Base-by-base conservation (phyloP, 1,140 invertebrate species). In the Zaprionus inermis region DNA sequence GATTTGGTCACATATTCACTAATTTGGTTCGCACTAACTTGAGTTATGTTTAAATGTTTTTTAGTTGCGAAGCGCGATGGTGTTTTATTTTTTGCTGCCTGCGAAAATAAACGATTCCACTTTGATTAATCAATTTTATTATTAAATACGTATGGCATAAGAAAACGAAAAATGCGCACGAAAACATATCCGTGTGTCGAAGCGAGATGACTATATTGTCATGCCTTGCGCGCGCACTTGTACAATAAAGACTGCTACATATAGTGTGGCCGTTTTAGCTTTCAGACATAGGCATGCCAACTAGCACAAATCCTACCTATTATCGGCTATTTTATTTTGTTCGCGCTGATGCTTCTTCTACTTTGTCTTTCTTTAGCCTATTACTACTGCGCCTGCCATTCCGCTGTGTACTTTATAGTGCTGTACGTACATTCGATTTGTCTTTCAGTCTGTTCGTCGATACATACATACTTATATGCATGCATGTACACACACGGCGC, bases 111-210 rank as follows among this genome's bases (percentile, higher is more conserved):
- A 78, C 68, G 82, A 72, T 88, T 88, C 28, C 46, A 69, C 71
- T 78, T 88, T 80, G 84, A 88, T 88, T 88, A 88, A 88, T 88
- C 80, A 88, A 88, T 88, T 88, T 84, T 89, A 89, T 89, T 88
- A 89, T 89, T 89, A 89, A 80, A 80, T 85, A 89, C 83, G 79
- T 83, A 89, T 88, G 83, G 73, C 70, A 83, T 52, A 82, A 79
- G 84, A 88, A 89, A 89, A 76, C 41, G 70, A 60, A 72, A 79
- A 84, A 72, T 72, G 70, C 34, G 70, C 59, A 66, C 61, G 49
- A 80, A 82, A 89, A 84, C 77, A 84, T 57, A 61, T 74, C 30
- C 34, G 46, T 83, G 60, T 52, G 79, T 60, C 24, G 14, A 51
- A 88, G 74, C 64, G 84, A 79, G 83, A 88, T 49, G n/a, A 34